These are phyloP conservation scores for Phortica variegata DNA, from an alignment of 1,140 invertebrate species.

Conservation along the genomic window DNA sequence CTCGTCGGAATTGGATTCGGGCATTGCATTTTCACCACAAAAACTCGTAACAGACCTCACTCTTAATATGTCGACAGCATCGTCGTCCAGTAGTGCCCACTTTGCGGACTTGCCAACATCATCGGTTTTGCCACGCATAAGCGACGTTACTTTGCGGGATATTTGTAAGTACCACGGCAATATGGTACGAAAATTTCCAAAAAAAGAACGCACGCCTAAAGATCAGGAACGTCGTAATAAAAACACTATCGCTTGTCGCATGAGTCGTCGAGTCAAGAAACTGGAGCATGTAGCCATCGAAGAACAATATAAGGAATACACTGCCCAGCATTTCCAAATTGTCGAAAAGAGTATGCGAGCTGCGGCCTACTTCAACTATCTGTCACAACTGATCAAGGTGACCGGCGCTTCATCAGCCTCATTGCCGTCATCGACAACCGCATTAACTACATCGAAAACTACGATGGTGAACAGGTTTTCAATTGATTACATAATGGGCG, in stretches of 20 bases:
- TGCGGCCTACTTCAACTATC: constrained; percentile 34
- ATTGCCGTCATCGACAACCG: neutral
- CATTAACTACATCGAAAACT: neutral
- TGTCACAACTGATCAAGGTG: constrained; percentile 24
- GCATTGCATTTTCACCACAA: neutral
- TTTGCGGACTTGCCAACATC: constrained; percentile 7
- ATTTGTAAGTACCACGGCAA: constrained; percentile 49
- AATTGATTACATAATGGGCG: constrained; percentile 37
- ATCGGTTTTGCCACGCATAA: constrained; percentile 12
- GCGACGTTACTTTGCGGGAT: constrained; percentile 27
- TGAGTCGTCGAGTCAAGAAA: constrained; percentile 44
- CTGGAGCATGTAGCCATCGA: constrained; percentile 42
- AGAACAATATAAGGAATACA: constrained; percentile 41
- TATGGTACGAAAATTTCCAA: constrained; percentile 49
- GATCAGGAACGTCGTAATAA: constrained; percentile 49
- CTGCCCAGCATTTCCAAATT: constrained; percentile 29
- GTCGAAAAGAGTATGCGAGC: constrained; percentile 34
- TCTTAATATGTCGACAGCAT: neutral
- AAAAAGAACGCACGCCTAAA: constrained; percentile 46
- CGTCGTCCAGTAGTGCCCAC: constrained; percentile 13
- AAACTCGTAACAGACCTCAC: constrained; percentile 3
- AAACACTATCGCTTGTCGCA: constrained; percentile 48
- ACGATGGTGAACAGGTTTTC: constrained; percentile 29
- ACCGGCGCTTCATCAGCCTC: neutral
- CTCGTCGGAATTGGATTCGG: too few relatives aligned